Evolutionary conservation across 2,113 vertebrate species (phyloP), one percentile per base, ranked within the genome.

Genomic region (Chauna torquata): DNA sequence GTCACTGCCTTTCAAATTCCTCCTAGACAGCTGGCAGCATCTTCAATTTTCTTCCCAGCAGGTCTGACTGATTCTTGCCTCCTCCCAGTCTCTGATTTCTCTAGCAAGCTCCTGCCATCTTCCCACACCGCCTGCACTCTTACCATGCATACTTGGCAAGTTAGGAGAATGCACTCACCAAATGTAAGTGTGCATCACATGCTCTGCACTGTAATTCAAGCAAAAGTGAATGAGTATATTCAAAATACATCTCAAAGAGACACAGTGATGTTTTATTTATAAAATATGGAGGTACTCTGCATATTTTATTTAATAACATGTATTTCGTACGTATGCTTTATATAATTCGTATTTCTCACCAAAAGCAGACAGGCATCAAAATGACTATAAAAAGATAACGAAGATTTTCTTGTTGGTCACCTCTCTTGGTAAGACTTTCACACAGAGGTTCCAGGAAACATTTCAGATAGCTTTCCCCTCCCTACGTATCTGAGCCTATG

Each of bases 151-250:
- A 78, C 69, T 54, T 58, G 61, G 44, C 34, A 76, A 52, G 34
- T 20, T 0, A 4, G 9, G 52, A 89, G 22, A 92, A 78, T 0
- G 8, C 55, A 45, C 34, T 13, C 55, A 72, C 76, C 52, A 58
- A 68, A 50, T 0, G 0, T 23, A 64, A 50, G 76, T 3, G 24
- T 28, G 32, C 8, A 28, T 27, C 71, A 69, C 27, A 8, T 3
- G 11, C n/a, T 49, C 49, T 36, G 45, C 24, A 30, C 5, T 0
- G 3, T 13, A 77, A 81, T 40, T 55, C 65, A 70, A 61, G 64
- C 22, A 57, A 30, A 81, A 96, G 30, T 11, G 57, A 34, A 24
- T 2, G 5, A 55, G 15, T 44, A 40, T 20, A 22, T 16, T 23
- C 13, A 4, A 64, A 78, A 42, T 14, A 66, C 42, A 47, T 45